Base-by-base conservation (phyloP, 2,888 invertebrate genomes). In the Eupithecia vulgata region DNA sequence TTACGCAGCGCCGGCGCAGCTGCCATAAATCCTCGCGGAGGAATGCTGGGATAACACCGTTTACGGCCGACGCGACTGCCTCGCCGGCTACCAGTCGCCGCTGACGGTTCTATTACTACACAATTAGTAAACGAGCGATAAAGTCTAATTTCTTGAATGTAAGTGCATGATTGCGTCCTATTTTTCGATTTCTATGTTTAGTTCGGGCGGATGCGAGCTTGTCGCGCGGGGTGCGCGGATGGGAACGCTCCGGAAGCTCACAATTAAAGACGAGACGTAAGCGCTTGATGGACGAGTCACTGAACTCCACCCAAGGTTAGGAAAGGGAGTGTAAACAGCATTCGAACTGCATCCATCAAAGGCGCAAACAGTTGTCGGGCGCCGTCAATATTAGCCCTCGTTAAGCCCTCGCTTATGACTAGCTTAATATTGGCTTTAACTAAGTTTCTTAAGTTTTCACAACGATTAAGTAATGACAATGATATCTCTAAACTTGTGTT, bases 1-100 rank as follows among this genome's bases (percentile, higher is more conserved):
- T 94, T 93, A 94, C 93, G 91, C 91, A 89, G 92, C 90, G 91
- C 89, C 91, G 87, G 87, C 83, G 89, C 91, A 87, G 89, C 86
- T 85, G 87, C 90, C 85, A 92, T 94, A 93, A 93, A 93, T 94
- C 88, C 87, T 80, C 84, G 78, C 77, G 75, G 78, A 80, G 88
- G 91, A 89, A 91, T 92, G 90, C 85, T 83, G 87, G 90, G 89
- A 90, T 90, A 93, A 89, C 90, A 88, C 85, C 86, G 85, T 87
- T 86, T 87, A 89, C 85, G 86, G 85, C 84, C 87, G 82, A 87
- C 88, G 86, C 82, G 80, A 81, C 82, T 86, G 83, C 81, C 30
- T 67, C 37, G 62, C 59, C 15, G 40, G 64, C 67, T 67, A 52
- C 72, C 73, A 37, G n/a, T 65, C 65, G 45, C 59, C 71, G 74